Conservation (phyloP, 2,797 vertebrate genomes). For the Anguilla anguilla region DNA sequence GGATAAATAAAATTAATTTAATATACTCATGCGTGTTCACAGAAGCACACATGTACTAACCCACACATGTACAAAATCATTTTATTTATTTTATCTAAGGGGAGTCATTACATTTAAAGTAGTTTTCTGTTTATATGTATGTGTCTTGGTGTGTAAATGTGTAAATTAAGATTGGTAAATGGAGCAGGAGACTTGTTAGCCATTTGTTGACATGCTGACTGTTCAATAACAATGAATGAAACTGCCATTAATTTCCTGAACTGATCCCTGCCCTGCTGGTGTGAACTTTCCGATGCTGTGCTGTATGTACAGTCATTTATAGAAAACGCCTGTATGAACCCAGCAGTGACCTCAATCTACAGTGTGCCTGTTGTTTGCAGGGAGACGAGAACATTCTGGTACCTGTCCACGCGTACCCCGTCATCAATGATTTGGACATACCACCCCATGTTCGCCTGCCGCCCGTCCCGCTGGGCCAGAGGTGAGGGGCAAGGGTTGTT, state of each 20-base stretch:
- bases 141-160: neutral
- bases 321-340: neutral
- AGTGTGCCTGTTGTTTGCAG: constrained; percentile 42
- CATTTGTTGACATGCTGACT: neutral
- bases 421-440: constrained; percentile 81
- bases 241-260: no score
- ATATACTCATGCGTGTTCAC: neutral
- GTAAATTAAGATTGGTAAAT: neutral
- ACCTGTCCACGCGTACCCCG: constrained; percentile 89
- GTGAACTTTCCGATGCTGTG: no score
- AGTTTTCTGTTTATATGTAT: neutral
- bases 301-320: no score
- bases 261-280: no score
- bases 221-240: neutral
- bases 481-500: constrained; percentile 68
- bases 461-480: constrained; percentile 80
- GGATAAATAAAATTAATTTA: neutral
- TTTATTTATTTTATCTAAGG: neutral
- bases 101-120: neutral
- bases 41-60: neutral
- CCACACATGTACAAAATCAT: neutral
- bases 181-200: neutral
- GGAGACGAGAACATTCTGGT: constrained; percentile 84
- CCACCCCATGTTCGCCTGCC: constrained; percentile 82
- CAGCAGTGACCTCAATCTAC: neutral